A percentile compares a stretch with the other conserved stretches of the same genome.
Conservation (phyloP, 2,888 invertebrate genomes). For the Agrochola lychnidis region DNA sequence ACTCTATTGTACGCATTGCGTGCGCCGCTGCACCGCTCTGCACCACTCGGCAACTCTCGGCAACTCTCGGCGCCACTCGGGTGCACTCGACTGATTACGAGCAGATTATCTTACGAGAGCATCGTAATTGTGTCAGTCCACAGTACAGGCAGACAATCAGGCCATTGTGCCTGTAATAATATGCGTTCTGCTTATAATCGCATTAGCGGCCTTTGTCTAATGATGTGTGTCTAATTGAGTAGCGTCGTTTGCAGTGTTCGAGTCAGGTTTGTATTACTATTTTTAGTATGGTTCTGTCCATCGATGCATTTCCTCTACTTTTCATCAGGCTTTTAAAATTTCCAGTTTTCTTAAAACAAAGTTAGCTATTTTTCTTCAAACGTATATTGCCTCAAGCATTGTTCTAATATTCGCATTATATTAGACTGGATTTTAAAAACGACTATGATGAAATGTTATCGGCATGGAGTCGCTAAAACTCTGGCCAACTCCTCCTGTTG, state of each 20-base stretch:
- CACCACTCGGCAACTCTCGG: slow-evolving; percentile 23
- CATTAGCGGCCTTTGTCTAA: slow-evolving; percentile 53
- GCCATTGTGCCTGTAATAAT: slow-evolving; percentile 54
- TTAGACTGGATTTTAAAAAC: slow-evolving; percentile 8
- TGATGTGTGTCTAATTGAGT: slow-evolving; percentile 55
- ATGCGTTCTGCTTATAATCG: slow-evolving; percentile 58
- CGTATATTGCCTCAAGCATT: background rate
- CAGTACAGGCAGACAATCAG: slow-evolving; percentile 44
- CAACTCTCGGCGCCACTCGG: slow-evolving; percentile 26
- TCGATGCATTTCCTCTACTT: background rate
- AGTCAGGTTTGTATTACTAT: slow-evolving; percentile 1
- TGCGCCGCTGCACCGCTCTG: slow-evolving; percentile 26
- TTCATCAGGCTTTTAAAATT: too few relatives aligned
- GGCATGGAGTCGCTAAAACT: slow-evolving; percentile 12
- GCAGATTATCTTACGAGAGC: slow-evolving; percentile 61
- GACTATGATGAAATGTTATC: slow-evolving; percentile 18
- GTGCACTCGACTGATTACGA: slow-evolving; percentile 55
- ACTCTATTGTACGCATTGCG: slow-evolving; percentile 23
- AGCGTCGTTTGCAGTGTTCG: slow-evolving; percentile 28
- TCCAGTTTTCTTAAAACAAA: background rate
- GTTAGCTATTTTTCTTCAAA: background rate
- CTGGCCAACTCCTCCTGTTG: slow-evolving; percentile 27
- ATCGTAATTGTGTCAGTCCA: slow-evolving; percentile 61
- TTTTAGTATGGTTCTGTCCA: slow-evolving; percentile 5
- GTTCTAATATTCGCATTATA: slow-evolving; percentile 1